Conservation (phyloP, 2,113 vertebrate genomes). For the Hiodon alosoides region DNA sequence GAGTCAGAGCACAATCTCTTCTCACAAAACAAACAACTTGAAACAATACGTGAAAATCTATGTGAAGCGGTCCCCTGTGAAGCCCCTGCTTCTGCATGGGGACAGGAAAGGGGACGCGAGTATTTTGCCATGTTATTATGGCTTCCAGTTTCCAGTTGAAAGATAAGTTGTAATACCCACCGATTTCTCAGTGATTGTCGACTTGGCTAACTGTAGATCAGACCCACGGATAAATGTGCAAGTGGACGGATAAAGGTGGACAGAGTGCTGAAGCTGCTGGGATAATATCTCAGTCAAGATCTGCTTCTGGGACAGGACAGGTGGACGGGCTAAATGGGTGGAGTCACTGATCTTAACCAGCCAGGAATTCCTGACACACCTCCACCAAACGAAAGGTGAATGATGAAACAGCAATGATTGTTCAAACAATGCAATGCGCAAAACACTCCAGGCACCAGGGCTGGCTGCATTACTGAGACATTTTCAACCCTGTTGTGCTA, state of each 20-base stretch:
- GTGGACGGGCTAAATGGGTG: background rate
- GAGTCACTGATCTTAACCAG: constrained; percentile 6
- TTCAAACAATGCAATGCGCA: no score
- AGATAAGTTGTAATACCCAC: no score
- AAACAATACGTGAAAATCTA: background rate
- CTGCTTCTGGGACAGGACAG: background rate
- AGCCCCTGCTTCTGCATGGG: background rate
- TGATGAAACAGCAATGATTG: background rate
- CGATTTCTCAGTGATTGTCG: background rate
- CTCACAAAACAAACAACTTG: background rate
- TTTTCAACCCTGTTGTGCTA: background rate
- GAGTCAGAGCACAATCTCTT: background rate
- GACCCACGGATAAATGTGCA: no score
- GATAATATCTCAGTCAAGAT: background rate
- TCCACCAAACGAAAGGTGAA: background rate
- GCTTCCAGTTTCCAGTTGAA: no score
- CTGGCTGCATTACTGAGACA: background rate
- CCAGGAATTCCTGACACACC: constrained; percentile 7
- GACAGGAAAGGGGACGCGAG: no score
- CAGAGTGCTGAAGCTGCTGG: background rate
- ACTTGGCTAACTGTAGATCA: background rate
- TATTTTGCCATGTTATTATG: no score
- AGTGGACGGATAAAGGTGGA: no score
- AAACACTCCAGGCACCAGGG: no score
- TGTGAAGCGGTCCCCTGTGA: background rate